phyloP scores from a whole-genome alignment of 2,888 invertebrate genomes.

The Fragum fragum region DNA sequence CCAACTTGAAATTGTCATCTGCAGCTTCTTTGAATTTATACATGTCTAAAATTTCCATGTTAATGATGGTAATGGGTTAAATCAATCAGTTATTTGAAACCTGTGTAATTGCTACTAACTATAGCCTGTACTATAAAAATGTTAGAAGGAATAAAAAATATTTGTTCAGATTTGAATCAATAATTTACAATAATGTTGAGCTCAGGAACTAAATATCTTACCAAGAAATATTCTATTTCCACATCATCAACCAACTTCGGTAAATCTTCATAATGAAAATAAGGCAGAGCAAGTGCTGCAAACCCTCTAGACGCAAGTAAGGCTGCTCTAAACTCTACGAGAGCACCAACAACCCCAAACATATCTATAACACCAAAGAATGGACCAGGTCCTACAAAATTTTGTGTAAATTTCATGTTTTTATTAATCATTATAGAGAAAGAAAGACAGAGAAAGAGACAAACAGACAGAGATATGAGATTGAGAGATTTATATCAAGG shows the following conservation, averaged over 20 bases:
- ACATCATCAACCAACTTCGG: slow-evolving; percentile 50
- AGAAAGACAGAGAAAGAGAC: no score
- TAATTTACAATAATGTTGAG: no score
- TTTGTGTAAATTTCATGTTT: no score
- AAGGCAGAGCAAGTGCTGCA: slow-evolving; percentile 75
- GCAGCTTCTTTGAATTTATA: no score
- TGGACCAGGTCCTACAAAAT: slow-evolving; percentile 72
- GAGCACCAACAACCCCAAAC: slow-evolving; percentile 81
- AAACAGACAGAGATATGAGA: no score
- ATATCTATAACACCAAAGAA: slow-evolving; percentile 82
- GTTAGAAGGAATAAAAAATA: neutral
- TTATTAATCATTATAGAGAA: no score
- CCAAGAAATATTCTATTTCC: slow-evolving; percentile 71
- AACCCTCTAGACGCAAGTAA: slow-evolving; percentile 81
- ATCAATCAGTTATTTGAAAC: no score
- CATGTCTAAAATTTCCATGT: no score
- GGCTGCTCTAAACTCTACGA: slow-evolving; percentile 78
- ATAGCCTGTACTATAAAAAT: neutral
- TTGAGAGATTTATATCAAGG: no score
- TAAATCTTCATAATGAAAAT: slow-evolving; percentile 77
- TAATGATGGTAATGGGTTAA: no score
- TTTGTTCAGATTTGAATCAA: no score
- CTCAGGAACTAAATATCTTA: slow-evolving; percentile 49
- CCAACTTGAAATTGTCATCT: no score
- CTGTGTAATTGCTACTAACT: neutral